These are phyloP conservation scores for Phoenicopterus ruber DNA, from an alignment of 2,113 vertebrate species.

Conservation along the genomic window DNA sequence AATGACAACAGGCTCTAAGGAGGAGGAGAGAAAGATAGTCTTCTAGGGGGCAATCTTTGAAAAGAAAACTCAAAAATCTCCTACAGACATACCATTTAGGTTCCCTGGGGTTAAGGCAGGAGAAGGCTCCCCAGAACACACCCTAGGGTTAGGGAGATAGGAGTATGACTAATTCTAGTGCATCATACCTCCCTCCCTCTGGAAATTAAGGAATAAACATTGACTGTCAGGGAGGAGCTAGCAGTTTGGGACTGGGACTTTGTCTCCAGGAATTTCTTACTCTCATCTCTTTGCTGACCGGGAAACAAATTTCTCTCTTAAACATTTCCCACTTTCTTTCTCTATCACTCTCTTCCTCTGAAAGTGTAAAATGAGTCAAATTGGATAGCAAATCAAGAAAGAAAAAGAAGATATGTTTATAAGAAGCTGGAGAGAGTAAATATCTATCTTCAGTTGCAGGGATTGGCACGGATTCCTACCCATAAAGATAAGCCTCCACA, in stretches of 20 bases:
- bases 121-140: not conserved
- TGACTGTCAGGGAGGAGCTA: not conserved
- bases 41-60: not conserved
- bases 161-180: not conserved
- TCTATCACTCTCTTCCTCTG: not conserved
- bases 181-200: not conserved
- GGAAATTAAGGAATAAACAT: not conserved
- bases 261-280: not conserved
- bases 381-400: not conserved
- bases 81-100: not conserved
- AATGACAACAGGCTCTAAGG: not conserved
- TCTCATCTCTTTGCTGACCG: not conserved
- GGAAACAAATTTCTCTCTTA: not conserved
- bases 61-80: not conserved
- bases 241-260: not conserved
- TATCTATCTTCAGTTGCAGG: not conserved
- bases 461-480: not conserved
- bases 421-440: not conserved
- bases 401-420: not conserved
- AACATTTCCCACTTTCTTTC: not conserved
- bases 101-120: not conserved
- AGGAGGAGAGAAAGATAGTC: not conserved
- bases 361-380: not conserved
- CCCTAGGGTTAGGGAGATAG: not conserved
- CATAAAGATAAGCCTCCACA: constrained; percentile 38